Base-by-base conservation (phyloP, 1,140 invertebrate genomes). In the Euschistus heros region DNA sequence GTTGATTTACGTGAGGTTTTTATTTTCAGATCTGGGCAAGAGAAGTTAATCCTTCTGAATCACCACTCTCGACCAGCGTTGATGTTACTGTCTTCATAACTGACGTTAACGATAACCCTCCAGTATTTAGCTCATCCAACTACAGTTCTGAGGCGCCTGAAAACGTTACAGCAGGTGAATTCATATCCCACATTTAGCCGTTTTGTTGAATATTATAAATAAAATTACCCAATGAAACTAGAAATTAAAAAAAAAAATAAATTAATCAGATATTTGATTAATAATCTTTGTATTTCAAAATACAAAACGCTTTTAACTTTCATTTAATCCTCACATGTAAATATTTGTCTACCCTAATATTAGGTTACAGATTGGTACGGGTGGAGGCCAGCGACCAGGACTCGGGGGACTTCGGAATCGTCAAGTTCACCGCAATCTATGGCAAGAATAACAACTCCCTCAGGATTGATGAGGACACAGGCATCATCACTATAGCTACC, bases 101-200 rank as follows among this genome's bases (percentile, higher is more conserved):
- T 65, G 94, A 97, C 74, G 80, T 89, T 3, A 97, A 97, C 72
- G 94, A 97, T 72, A 94, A 95, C 76, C 76, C 83, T 5, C 94
- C 94, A 0, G 78, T 85, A 60, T 97, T 97, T 73, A 76, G 82
- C 10, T 78, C 86, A 68, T 72, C 82, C 17, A 75, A 80, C 0
- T 97, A 94, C 72, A 78, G 83, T 52, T 86, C 85, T 0, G 83
- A 85, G 30, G 70, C 93, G 26, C 81, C 81, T 0, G 92, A 96
- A 76, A 91, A 95, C 73, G 81, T 86, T 22, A 85, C 85, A 17
- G 78, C 81, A 18, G 89, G 87, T 87, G 0, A 83, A 80, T 37
- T 37, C 33, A 37, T 10, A 37, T 37, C 33, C 1, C 33, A 37
- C 7, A 37, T 13, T 37, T 37, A 37, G n/a, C n/a, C n/a, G n/a